phyloP scores from a whole-genome alignment of 30 jellyfish, hydroid and myxozoan genomes.

The Pelagia noctiluca region DNA sequence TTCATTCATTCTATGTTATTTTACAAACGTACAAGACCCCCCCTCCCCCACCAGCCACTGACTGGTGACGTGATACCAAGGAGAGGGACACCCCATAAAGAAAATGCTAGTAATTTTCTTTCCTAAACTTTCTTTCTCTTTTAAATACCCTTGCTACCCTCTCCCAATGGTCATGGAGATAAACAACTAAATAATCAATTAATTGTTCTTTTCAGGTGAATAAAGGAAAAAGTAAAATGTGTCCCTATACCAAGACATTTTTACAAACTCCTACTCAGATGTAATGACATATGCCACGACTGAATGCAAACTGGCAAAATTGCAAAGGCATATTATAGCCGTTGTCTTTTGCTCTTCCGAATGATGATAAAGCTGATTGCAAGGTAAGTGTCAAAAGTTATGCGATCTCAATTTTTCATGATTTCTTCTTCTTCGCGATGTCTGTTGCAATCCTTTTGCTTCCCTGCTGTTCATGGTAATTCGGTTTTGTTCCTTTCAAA shows the following conservation, averaged over 20 bases:
- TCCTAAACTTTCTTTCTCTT: too few species aligned
- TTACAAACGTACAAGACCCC: too few species aligned
- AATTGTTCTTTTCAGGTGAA: constrained; percentile 57
- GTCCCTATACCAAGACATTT: constrained; percentile 93
- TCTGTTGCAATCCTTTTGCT: background rate
- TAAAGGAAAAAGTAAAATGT: constrained; percentile 42
- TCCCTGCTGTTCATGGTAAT: background rate
- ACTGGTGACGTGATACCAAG: too few species aligned
- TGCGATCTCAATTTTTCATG: background rate
- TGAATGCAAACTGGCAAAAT: constrained; percentile 5
- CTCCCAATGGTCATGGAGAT: too few species aligned
- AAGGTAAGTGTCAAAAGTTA: constrained; percentile 21
- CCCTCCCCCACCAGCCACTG: too few species aligned
- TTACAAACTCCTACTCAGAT: constrained; percentile 71
- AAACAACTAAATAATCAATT: constrained; percentile 10
- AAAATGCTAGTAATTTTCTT: too few species aligned
- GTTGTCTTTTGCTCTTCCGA: constrained; percentile 83
- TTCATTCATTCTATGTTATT: too few species aligned
- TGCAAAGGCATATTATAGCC: constrained; percentile 69
- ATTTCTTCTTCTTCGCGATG: background rate
- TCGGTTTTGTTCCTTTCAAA: too few species aligned
- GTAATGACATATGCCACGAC: constrained; percentile 20
- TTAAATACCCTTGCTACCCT: too few species aligned
- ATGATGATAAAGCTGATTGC: constrained; percentile 61
- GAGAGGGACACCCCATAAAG: too few species aligned